phyloP scores from a whole-genome alignment of 2,888 invertebrate genomes.

The Chrysina gloriosa region DNA sequence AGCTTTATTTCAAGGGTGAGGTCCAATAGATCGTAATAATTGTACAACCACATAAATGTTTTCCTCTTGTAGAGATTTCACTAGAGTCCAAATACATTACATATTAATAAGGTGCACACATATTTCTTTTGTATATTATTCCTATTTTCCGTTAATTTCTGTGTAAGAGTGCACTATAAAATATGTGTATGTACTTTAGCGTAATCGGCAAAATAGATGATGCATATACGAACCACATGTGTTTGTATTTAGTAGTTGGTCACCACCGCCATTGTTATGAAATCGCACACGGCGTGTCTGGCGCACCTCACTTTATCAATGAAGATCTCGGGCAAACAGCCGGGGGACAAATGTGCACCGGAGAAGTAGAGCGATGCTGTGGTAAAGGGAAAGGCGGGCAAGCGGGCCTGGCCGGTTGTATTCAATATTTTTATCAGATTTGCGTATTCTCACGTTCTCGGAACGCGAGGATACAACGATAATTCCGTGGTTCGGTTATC shows the following conservation, averaged over 20 bases:
- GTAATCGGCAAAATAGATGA: slow-evolving; percentile 1
- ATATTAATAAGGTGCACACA: too few species aligned
- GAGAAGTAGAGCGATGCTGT: slow-evolving; percentile 36
- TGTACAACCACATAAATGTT: neutral
- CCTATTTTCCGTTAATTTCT: neutral
- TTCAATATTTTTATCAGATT: slow-evolving; percentile 65
- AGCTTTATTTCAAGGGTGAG: too few species aligned
- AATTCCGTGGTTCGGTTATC: slow-evolving; percentile 61
- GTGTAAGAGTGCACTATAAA: neutral
- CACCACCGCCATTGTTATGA: slow-evolving; percentile 44
- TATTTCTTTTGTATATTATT: neutral
- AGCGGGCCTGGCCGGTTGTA: slow-evolving; percentile 52
- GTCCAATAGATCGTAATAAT: too few species aligned
- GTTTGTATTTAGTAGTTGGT: slow-evolving; percentile 32
- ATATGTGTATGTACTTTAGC: neutral
- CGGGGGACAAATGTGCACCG: slow-evolving; percentile 46
- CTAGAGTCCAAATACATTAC: too few species aligned
- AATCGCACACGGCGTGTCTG: slow-evolving; percentile 56
- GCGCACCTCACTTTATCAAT: slow-evolving; percentile 59
- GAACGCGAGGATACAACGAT: slow-evolving; percentile 57
- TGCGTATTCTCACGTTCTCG: slow-evolving; percentile 65
- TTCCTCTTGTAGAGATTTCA: too few species aligned
- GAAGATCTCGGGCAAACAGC: slow-evolving; percentile 60
- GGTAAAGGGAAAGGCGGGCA: slow-evolving; percentile 37
- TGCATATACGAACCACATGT: too few species aligned